phyloP scores from a whole-genome alignment of 2,797 vertebrate genomes.

The Morus bassanus region DNA sequence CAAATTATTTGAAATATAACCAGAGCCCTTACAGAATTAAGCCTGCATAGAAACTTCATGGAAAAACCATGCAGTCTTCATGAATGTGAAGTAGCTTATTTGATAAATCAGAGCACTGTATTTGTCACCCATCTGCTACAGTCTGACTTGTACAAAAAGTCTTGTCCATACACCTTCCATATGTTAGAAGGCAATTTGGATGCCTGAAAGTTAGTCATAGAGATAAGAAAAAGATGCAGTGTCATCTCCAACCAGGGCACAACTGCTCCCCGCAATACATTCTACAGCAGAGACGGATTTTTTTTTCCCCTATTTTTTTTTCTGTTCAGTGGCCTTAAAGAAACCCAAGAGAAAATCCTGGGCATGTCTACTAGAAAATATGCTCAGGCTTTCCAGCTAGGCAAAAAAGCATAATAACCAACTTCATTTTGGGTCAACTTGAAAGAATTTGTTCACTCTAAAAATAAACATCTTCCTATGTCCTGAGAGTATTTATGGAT shows the following conservation, averaged over 20 bases:
- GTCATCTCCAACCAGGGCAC: background rate
- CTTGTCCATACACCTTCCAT: conserved; percentile 13
- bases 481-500: background rate
- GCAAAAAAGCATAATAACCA: background rate
- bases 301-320: background rate
- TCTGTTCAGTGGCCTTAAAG: background rate
- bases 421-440: background rate
- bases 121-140: conserved; percentile 22
- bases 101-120: conserved; percentile 16
- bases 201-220: conserved; percentile 10
- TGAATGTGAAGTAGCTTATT: background rate
- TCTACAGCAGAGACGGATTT: background rate
- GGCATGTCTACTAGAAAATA: background rate
- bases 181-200: conserved; percentile 3
- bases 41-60: background rate
- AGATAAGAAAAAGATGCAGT: background rate
- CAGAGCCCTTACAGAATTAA: background rate
- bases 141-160: conserved; percentile 1
- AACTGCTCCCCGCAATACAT: background rate
- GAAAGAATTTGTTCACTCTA: background rate
- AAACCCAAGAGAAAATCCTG: background rate
- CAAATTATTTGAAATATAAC: background rate
- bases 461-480: background rate
- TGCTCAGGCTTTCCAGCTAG: background rate
- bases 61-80: background rate